Evolutionary conservation across 2,888 invertebrate genomes (phyloP).

Genomic region (Drosophila stalkeri): DNA sequence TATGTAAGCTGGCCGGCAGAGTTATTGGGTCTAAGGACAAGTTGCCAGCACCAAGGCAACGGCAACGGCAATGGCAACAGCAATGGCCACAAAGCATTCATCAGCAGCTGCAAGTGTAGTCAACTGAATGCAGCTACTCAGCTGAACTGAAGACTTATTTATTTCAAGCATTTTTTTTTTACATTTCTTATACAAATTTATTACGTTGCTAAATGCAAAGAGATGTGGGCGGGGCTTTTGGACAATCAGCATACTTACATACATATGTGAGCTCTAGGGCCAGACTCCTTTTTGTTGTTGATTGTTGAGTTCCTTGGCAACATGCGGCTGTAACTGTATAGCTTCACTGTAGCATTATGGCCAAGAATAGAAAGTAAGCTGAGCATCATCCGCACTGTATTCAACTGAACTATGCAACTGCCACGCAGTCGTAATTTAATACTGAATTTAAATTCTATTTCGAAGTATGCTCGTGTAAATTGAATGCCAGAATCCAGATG

Average conservation of each 20-base stretch:
- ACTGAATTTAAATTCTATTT: slow-evolving; percentile 9
- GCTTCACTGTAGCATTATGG: background rate
- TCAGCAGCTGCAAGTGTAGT: slow-evolving; percentile 61
- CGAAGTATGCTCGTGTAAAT: background rate
- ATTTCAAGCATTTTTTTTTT: background rate
- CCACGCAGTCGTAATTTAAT: slow-evolving; percentile 1
- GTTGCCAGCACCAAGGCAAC: slow-evolving; percentile 11
- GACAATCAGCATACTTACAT: background rate
- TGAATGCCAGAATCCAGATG: background rate
- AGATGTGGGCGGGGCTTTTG: background rate
- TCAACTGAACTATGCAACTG: background rate
- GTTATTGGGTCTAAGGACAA: background rate
- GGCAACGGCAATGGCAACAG: slow-evolving; percentile 30
- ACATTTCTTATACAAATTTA: background rate
- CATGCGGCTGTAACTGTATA: slow-evolving; percentile 16
- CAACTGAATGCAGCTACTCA: slow-evolving; percentile 36
- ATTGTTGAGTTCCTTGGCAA: background rate
- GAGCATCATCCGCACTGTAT: background rate
- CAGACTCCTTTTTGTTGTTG: background rate
- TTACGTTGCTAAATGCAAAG: slow-evolving; percentile 24
- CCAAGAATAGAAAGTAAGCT: background rate
- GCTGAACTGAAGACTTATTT: slow-evolving; percentile 41
- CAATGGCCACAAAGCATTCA: slow-evolving; percentile 51
- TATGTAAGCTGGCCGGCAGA: slow-evolving; percentile 4
- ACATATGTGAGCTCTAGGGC: background rate